Base-by-base conservation (phyloP, 2,113 vertebrate genomes). In the Mixornis gularis region DNA sequence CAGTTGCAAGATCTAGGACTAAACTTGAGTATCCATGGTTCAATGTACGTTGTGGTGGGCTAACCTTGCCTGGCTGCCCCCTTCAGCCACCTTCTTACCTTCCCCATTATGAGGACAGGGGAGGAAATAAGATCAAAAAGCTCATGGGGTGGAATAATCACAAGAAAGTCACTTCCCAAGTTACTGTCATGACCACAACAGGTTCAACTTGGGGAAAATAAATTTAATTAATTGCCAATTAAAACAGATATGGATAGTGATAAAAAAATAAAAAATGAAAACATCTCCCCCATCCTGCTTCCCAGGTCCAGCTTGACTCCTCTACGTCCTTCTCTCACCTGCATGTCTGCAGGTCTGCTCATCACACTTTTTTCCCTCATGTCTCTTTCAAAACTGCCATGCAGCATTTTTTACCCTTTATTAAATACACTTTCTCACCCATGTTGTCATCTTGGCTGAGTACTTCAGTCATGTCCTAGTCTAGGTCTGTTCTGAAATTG, bases 361-460 rank as follows among this genome's bases (percentile, higher is more conserved):
- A 14, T 78, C 21, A 34, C 20, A 41, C 3, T 7, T 38, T 78
- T 78, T 58, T 38, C 22, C 17, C 20, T 86, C 34, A 12, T 32
- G 64, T 9, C 1, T n/a, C 38, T 83, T 53, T 43, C 20, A 71
- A 21, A 69, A 72, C 3, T 1, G 0, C 26, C 1, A 0, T 29
- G 43, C 13, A 68, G 12, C 12, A 25, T 4, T 68, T 79, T 85
- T 73, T 34, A 62, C 12, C 12, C 17, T 71, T 63, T 66, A 12
- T 51, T 34, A 68, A 62, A 16, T 16, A 16, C 4, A 22, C 7
- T 53, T 79, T 66, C 22, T n/a, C 41, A n/a, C 12, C 36, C 13
- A 1, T 36, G 16, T 6, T 1, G 0, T 27, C 14, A 22, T 13
- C 34, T 25, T 63, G 32, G 49, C 22, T 44, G 53, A 27, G 0